Base-by-base conservation (phyloP, 1,140 invertebrate genomes). In the Subanguina moxae region DNA sequence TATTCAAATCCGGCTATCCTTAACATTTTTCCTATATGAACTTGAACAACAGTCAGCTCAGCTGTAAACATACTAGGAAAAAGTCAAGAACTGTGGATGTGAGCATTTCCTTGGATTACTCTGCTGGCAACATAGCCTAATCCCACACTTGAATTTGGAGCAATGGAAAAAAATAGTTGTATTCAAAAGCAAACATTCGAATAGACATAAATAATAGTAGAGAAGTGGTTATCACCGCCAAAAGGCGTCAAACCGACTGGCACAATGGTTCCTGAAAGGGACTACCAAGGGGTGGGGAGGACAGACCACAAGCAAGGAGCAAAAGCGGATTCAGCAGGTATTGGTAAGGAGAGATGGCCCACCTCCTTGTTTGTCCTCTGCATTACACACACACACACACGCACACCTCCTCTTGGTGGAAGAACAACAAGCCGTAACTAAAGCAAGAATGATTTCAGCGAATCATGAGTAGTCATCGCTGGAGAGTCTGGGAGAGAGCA, bases 1-100 rank as follows among this genome's bases (percentile, higher is more conserved):
- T 38, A 38, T 11, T 38, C 32, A 38, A 52, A 52, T 52, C 48
- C 48, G 23, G 48, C 66, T 43, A 68, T 68, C 57, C 66, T 68
- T 68, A 68, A 68, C 66, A 68, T 68, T 67, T 68, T 68, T 68
- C 66, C 66, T 68, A 68, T 68, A 68, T 68, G 66, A 68, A 64
- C 62, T 7, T 9, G 19, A 65, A 65, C 11, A 21, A 19, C 25
- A 32, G 11, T 27, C 17, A 28, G 23, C 1, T 23, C 32, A 8
- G 21, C 13, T 27, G 52, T 23, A 30, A 23, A 58, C 59, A 62
- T 64, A 64, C 52, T 68, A 68, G 66, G 66, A 68, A 68, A 68
- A 68, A 68, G 66, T 68, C 28, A 68, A 68, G 66, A 68, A 68
- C 66, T 52, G 57, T 52, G 48, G 15, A 52, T 52, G 1, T 19